Base-by-base conservation (phyloP, 2,113 vertebrate genomes). In the Globicephala melas region DNA sequence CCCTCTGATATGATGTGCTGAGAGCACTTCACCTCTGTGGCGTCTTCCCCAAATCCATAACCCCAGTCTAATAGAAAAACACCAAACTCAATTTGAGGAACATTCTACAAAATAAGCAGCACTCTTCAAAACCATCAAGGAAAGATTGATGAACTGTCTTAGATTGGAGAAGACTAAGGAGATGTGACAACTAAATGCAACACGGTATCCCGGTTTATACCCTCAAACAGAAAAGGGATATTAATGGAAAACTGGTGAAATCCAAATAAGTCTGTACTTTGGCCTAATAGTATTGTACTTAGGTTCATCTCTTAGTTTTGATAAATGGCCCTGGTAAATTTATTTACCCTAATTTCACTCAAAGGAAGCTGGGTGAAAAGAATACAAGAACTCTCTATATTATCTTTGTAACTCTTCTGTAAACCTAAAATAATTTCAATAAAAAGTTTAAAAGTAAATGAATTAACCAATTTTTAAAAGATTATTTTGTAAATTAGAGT, bases 391-490 rank as follows among this genome's bases (percentile, higher is more conserved):
- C 50, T 96, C 47, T 89, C 18, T 81, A 41, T 68, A 68, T 60
- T 90, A 74, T 76, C 36, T 96, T 95, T 73, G 55, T 58, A 95
- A 93, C 11, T 94, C 36, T 74, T 95, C 31, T 92, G 28, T 89
- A 92, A 92, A 68, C 9, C 25, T 82, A 89, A 73, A 97, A 85
- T 94, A 93, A 92, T 80, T 95, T 86, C n/a, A 92, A 90, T 79
- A 58, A 74, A 74, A 96, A 85, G n/a, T 50, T 88, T 18, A 26
- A 88, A 91, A 95, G 79, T 79, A 91, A 85, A 50, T 50, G 9
- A 97, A 81, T 58, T 81, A 91, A 76, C n/a, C 47, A 79, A 44
- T 47, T 80, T 88, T 90, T 71, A 79, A 77, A 89, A 93, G 55
- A 31, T 86, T 50, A 92, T 67, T 82, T 86, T 95, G 26, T 74